A percentile compares a stretch with the other conserved stretches of the same genome.
These are phyloP conservation scores for Palythoa grandis DNA, from an alignment of 92 coral and sea anemone species.

Conservation along the genomic window DNA sequence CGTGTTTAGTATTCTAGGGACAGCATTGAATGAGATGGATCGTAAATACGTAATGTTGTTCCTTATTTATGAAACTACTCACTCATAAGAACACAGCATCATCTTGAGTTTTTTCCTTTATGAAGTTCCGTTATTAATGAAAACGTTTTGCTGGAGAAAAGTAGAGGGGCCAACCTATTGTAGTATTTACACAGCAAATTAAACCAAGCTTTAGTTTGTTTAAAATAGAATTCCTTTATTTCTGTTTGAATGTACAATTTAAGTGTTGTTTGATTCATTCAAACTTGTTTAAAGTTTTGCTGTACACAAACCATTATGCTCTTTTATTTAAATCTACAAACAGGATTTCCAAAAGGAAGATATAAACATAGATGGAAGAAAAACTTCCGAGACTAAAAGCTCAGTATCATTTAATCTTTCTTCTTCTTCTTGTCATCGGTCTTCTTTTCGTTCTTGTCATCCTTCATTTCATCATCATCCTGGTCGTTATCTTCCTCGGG, in stretches of 20 bases:
- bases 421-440: constrained; percentile 56
- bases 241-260: constrained; percentile 28
- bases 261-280: constrained; percentile 20
- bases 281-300: constrained; percentile 17
- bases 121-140: background rate
- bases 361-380: constrained; percentile 24
- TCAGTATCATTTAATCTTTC: constrained; percentile 38
- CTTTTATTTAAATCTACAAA: constrained; percentile 25
- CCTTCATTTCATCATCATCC: constrained; percentile 48
- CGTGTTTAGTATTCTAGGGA: too few relatives aligned
- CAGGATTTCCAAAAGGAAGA: constrained; percentile 40
- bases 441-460: constrained; percentile 52
- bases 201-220: constrained; percentile 23
- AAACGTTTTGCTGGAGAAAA: background rate
- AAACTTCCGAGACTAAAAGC: constrained; percentile 25
- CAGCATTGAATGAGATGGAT: too few relatives aligned
- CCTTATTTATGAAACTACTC: too few relatives aligned
- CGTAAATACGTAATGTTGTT: too few relatives aligned
- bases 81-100: too few relatives aligned
- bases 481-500: constrained; percentile 54
- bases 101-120: too few relatives aligned
- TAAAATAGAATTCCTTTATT: constrained; percentile 33
- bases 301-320: background rate
- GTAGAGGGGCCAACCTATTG: background rate
- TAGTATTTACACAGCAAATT: background rate